These are phyloP conservation scores for Diplolepis rosae DNA, from an alignment of 2,888 invertebrate genomes.

Conservation along the genomic window DNA sequence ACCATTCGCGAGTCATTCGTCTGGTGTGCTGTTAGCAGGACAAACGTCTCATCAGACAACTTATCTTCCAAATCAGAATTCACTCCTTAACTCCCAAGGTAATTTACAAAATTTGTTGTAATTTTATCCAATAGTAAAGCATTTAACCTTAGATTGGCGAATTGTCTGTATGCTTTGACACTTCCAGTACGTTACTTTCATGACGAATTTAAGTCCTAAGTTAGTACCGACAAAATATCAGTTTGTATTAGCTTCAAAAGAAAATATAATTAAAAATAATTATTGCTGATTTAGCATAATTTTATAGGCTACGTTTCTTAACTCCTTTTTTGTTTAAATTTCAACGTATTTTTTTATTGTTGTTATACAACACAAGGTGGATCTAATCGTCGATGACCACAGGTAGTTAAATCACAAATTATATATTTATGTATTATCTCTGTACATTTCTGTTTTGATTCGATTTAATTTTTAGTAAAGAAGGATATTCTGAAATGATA, in stretches of 20 bases:
- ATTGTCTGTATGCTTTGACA: neutral
- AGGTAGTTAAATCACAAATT: no score
- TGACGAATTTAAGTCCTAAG: neutral
- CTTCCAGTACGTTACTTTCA: neutral
- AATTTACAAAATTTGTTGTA: slow-evolving; percentile 37
- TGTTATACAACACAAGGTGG: neutral
- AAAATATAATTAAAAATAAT: neutral
- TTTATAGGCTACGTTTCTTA: neutral
- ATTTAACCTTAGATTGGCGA: neutral
- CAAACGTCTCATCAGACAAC: slow-evolving; percentile 67
- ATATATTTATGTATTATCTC: neutral
- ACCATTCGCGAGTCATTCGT: slow-evolving; percentile 73
- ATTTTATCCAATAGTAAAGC: neutral
- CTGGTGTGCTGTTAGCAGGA: slow-evolving; percentile 62
- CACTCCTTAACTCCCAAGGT: slow-evolving; percentile 69
- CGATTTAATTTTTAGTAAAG: neutral
- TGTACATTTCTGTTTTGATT: neutral
- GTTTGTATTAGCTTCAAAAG: neutral
- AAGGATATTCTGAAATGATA: neutral
- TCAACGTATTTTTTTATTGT: neutral
- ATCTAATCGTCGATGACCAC: no score
- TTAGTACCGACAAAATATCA: neutral
- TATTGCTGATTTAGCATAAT: neutral
- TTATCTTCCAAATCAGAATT: slow-evolving; percentile 71
- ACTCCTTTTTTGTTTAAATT: neutral